Evolutionary conservation across 2,888 invertebrate species (phyloP).

Genomic region (Drosophila yooni): DNA sequence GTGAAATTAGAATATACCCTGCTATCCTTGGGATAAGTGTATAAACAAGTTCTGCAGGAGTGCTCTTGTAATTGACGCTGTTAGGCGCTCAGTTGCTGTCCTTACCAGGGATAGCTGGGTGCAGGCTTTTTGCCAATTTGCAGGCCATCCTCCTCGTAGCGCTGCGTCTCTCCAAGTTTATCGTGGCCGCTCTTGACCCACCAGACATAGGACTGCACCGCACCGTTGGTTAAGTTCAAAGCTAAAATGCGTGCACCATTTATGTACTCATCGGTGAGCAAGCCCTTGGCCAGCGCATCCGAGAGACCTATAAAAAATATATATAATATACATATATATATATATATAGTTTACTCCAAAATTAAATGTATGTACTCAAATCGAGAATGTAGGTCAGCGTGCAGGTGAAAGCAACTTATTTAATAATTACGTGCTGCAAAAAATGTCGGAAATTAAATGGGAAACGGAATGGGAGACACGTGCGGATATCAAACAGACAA

Average conservation of each 20-base stretch:
- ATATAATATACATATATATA: conserved; percentile 1
- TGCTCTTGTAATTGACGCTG: not conserved
- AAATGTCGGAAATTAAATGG: conserved; percentile 54
- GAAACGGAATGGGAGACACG: not conserved
- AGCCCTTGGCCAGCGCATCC: conserved; percentile 90
- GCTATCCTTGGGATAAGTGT: not conserved
- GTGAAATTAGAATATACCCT: not conserved
- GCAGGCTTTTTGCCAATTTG: conserved; percentile 89
- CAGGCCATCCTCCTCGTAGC: conserved; percentile 86
- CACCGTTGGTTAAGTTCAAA: conserved; percentile 87
- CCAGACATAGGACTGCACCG: conserved; percentile 87
- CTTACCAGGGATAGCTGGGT: conserved; percentile 90
- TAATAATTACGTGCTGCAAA: conserved; percentile 27
- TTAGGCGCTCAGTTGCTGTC: not conserved
- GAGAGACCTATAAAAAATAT: conserved; percentile 87
- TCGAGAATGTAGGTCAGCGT: conserved; percentile 43
- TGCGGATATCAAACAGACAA: conserved; percentile 1
- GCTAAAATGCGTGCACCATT: conserved; percentile 88
- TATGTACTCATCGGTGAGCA: conserved; percentile 88
- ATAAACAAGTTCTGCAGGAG: not conserved
- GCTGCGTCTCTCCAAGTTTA: conserved; percentile 84
- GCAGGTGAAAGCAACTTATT: conserved; percentile 21
- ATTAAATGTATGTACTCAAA: conserved; percentile 6
- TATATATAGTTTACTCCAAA: conserved; percentile 5
- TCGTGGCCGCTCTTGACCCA: conserved; percentile 86